phyloP scores from a whole-genome alignment of 2,113 vertebrate genomes.

The Rhea pennata region DNA sequence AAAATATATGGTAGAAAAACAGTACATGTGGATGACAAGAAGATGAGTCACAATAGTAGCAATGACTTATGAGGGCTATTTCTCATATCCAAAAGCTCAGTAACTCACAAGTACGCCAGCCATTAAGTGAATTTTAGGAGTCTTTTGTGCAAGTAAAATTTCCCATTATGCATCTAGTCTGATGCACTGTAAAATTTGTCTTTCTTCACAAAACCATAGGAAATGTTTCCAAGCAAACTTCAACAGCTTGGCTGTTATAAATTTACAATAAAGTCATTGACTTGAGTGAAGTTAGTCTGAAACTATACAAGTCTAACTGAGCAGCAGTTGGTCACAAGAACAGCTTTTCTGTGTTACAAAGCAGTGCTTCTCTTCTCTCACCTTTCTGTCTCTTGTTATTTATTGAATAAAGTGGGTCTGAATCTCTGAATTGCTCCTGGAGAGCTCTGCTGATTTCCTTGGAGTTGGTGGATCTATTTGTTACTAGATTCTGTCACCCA shows the following conservation, averaged over 20 bases:
- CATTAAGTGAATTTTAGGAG: slow-evolving; percentile 17
- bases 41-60: slow-evolving; percentile 20
- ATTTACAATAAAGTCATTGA: background rate
- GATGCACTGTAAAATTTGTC: slow-evolving; percentile 13
- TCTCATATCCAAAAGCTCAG: slow-evolving; percentile 35
- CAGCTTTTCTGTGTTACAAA: background rate
- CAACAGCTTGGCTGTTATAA: background rate
- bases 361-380: background rate
- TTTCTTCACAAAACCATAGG: background rate
- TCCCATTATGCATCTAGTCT: slow-evolving; percentile 3
- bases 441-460: too few species aligned
- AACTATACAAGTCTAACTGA: background rate
- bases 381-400: background rate
- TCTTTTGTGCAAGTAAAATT: slow-evolving; percentile 28
- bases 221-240: background rate
- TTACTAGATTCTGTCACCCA: background rate
- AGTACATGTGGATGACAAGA: background rate
- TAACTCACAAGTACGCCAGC: slow-evolving; percentile 10
- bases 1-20: slow-evolving; percentile 9
- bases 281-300: background rate
- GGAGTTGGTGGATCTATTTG: background rate
- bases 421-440: background rate
- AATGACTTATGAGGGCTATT: slow-evolving; percentile 46
- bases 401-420: background rate
- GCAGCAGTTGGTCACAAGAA: background rate